Conservation (phyloP, 2,888 invertebrate genomes). For the Parnassius apollo region DNA sequence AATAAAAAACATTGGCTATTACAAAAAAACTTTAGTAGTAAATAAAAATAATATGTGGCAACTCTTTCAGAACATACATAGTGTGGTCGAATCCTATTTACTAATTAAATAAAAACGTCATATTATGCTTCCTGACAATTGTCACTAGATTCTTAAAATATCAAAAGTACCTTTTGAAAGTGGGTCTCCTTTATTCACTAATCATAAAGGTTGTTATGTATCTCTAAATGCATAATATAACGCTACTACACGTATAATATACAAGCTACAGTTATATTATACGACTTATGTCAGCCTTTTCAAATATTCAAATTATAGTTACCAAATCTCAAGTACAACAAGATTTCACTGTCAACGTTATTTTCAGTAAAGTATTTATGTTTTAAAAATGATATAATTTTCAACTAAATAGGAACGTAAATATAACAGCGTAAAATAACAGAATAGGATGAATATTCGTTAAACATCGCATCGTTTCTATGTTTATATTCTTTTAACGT, state of each 20-base stretch:
- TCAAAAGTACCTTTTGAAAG: conserved; percentile 37
- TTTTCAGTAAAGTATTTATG: too few relatives aligned
- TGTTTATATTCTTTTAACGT: too few relatives aligned
- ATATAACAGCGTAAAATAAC: too few relatives aligned
- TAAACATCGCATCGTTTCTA: too few relatives aligned
- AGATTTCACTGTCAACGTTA: too few relatives aligned
- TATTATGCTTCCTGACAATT: conserved; percentile 63
- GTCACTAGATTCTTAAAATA: conserved; percentile 36
- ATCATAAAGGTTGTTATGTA: conserved; percentile 64
- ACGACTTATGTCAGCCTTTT: conserved; percentile 66
- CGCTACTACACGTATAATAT: conserved; percentile 68
- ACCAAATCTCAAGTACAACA: background rate
- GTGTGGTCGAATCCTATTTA: conserved; percentile 7
- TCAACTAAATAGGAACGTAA: too few relatives aligned
- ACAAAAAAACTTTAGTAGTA: conserved; percentile 32
- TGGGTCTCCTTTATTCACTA: conserved; percentile 55
- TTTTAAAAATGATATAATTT: too few relatives aligned
- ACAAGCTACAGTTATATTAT: conserved; percentile 71
- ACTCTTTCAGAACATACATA: conserved; percentile 32
- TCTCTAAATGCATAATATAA: conserved; percentile 73
- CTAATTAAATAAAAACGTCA: conserved; percentile 30
- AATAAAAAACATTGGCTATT: conserved; percentile 43
- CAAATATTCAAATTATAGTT: conserved; percentile 7
- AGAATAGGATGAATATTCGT: too few relatives aligned
- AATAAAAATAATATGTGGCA: conserved; percentile 39